Evolutionary conservation across 2,113 vertebrate species (phyloP).

Genomic region (Paraplagusia blochii): DNA sequence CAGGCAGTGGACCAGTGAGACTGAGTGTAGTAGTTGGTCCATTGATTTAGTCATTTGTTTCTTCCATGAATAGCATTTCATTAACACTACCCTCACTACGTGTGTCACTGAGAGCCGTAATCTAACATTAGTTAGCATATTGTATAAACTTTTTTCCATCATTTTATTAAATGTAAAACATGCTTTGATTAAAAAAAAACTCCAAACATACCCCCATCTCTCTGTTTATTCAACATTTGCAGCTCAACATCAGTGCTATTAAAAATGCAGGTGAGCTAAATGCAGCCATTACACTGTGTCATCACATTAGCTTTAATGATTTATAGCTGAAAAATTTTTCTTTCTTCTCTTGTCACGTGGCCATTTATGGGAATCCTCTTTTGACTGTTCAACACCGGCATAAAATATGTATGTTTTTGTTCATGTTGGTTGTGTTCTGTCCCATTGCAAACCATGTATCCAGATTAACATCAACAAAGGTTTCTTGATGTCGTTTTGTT

Average conservation of each 20-base stretch:
- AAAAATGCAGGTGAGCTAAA: slow-evolving; percentile 1
- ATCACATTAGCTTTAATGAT: slow-evolving; percentile 20
- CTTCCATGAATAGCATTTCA: neutral
- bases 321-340: neutral
- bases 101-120: too few relatives aligned
- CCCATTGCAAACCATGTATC: too few relatives aligned
- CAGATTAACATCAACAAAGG: too few relatives aligned
- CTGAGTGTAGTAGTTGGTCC: neutral
- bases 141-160: too few relatives aligned
- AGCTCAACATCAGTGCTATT: slow-evolving; percentile 1
- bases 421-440: too few relatives aligned
- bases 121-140: too few relatives aligned
- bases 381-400: too few relatives aligned
- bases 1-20: neutral
- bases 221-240: neutral
- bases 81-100: neutral
- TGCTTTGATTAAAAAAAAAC: too few relatives aligned
- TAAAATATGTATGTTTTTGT: too few relatives aligned
- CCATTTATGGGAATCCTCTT: neutral
- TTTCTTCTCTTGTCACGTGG: neutral
- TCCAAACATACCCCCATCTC: neutral
- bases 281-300: slow-evolving; percentile 3
- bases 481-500: too few relatives aligned
- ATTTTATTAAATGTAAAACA: too few relatives aligned
- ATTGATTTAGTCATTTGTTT: slow-evolving; percentile 1